Evolutionary conservation across 2,888 invertebrate species (phyloP).

Genomic region (Ormyrus thymus): DNA sequence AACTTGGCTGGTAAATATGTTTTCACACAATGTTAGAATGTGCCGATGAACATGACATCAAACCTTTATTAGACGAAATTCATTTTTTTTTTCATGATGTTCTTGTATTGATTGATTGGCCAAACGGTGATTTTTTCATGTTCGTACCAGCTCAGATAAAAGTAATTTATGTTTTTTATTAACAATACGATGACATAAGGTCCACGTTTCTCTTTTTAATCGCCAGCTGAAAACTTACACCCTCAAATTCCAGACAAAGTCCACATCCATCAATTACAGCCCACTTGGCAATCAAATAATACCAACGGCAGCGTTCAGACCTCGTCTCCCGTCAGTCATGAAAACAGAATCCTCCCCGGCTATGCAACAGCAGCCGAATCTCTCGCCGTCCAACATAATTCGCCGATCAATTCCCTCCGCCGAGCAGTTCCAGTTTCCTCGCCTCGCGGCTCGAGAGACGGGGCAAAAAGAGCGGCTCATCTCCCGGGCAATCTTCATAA

Average conservation of each 20-base stretch:
- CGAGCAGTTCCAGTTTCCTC: not conserved
- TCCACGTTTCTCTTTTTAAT: too few relatives aligned
- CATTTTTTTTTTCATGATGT: too few relatives aligned
- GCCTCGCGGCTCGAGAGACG: not conserved
- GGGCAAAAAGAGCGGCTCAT: not conserved
- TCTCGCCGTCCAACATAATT: constrained; percentile 17
- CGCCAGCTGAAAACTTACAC: not conserved
- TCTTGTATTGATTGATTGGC: too few relatives aligned
- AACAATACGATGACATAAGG: too few relatives aligned
- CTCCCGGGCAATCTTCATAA: constrained; percentile 36
- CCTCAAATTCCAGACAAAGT: not conserved
- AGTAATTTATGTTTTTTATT: too few relatives aligned
- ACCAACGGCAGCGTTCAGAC: not conserved
- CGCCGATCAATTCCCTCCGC: constrained; percentile 26
- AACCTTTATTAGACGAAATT: too few relatives aligned
- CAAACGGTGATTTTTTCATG: too few relatives aligned
- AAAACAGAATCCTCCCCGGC: constrained; percentile 26
- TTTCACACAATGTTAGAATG: too few relatives aligned
- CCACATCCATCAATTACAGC: constrained; percentile 7
- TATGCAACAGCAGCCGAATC: not conserved
- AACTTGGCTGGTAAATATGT: too few relatives aligned
- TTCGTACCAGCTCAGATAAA: too few relatives aligned
- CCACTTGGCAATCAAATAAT: constrained; percentile 9
- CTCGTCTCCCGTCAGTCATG: constrained; percentile 9
- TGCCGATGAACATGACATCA: too few relatives aligned